A percentile compares a stretch with the other conserved stretches of the same genome.
Conservation (phyloP, 2,113 vertebrate genomes). For the Rhynchopsitta pachyrhyncha region DNA sequence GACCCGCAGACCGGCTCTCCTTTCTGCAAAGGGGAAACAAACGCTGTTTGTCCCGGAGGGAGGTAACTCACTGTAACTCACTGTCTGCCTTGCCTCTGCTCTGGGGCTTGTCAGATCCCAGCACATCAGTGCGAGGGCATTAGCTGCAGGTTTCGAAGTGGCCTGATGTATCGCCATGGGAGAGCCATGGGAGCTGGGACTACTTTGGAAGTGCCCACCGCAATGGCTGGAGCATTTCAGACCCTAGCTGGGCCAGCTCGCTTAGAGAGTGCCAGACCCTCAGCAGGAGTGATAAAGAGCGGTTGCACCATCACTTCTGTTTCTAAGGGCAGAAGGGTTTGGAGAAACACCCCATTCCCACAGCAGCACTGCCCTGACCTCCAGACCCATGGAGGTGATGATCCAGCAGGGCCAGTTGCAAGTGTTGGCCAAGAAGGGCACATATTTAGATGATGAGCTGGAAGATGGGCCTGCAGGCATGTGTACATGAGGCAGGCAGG, state of each 20-base stretch:
- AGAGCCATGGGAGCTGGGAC: background rate
- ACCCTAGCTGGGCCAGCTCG: background rate
- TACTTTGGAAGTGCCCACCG: background rate
- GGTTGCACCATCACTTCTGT: background rate
- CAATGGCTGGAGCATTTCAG: background rate
- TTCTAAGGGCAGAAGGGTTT: background rate
- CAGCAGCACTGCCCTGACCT: background rate
- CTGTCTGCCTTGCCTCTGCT: background rate
- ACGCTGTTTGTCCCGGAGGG: background rate
- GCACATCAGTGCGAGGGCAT: accelerated
- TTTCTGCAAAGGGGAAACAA: background rate
- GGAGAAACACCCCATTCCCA: background rate
- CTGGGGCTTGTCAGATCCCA: accelerated
- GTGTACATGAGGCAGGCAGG: background rate
- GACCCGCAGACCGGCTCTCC: background rate
- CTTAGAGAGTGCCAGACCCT: background rate
- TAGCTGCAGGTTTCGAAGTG: background rate
- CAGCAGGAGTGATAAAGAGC: background rate
- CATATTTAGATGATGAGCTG: background rate
- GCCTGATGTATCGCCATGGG: background rate
- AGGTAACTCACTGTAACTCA: background rate
- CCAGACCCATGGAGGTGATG: background rate
- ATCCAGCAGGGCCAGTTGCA: background rate
- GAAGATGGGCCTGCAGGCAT: background rate
- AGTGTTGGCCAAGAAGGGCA: background rate